Base-by-base conservation (phyloP, 35 echinoderm and acorn worm species). In the Patiria miniata region DNA sequence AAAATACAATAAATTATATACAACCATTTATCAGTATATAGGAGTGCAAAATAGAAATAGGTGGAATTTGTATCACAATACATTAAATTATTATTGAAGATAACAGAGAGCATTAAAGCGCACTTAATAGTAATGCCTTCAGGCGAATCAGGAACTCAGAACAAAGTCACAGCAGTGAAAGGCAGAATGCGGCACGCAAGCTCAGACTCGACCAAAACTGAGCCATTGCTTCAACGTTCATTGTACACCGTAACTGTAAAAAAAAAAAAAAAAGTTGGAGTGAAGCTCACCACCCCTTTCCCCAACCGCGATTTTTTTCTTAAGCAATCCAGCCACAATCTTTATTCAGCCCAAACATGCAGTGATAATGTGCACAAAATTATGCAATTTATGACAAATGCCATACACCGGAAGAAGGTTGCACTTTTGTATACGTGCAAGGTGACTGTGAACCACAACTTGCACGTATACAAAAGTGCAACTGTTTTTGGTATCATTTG, bases 1-100 rank as follows among this genome's bases (percentile, higher is more conserved):
- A 73, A 73, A 73, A 73, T 73, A 73, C 65, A 73, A 32, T 14
- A 73, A 73, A 73, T 28, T 73, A 73, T 73, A 30, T 73, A 73
- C 65, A 73, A 34, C 65, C 65, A 73, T 32, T 73, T 32, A 22
- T 3, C 26, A 14, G 19, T n/a, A 60, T 60, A n/a, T 1, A 26
- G 10, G 29, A 1, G 19, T 68, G 26, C 23, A 34, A 73, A 73
- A 23, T 73, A 73, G 14, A 73, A 28, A n/a, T n/a, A n/a, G 19
- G 65, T 30, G 65, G 65, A 73, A 73, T 73, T 73, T 9, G 29
- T 73, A 47, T 47, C 42, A 12, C n/a, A n/a, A n/a, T 60, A n/a
- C 26, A 59, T 60, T n/a, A 60, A 60, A 60, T 26, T n/a, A 60
- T 60, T n/a, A 17, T 60, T 18, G 19, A 21, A 60, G 19, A 60